These are phyloP conservation scores for Solenopsis invicta DNA, from an alignment of 1,140 invertebrate species.

Conservation along the genomic window DNA sequence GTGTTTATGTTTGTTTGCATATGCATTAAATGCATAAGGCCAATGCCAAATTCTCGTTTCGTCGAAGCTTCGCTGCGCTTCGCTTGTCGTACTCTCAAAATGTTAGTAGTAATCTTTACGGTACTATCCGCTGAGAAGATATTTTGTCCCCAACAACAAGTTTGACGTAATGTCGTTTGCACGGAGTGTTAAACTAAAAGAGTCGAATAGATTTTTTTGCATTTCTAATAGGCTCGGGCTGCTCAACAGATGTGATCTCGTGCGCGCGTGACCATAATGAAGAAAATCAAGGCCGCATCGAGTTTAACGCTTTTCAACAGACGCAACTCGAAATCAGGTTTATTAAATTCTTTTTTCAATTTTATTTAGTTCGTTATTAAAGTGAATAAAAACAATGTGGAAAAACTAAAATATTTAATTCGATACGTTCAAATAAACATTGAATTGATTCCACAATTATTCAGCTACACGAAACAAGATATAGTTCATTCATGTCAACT, in stretches of 20 bases:
- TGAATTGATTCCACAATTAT: too few species aligned
- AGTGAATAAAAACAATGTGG: too few species aligned
- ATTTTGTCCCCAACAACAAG: background rate
- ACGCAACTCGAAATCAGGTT: background rate
- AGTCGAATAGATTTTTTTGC: slow-evolving; percentile 47
- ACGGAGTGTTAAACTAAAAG: slow-evolving; percentile 23
- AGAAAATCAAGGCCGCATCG: slow-evolving; percentile 31
- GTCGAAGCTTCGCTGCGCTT: background rate
- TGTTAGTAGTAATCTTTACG: slow-evolving; percentile 11
- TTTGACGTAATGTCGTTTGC: slow-evolving; percentile 22
- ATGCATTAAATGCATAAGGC: slow-evolving; percentile 1
- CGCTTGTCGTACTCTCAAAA: background rate
- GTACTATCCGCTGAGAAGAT: background rate
- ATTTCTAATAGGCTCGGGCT: slow-evolving; percentile 34
- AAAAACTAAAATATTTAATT: too few species aligned
- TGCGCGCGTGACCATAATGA: slow-evolving; percentile 26
- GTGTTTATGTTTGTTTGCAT: background rate
- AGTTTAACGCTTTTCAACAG: slow-evolving; percentile 1
- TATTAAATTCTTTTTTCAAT: background rate
- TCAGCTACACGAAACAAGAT: too few species aligned
- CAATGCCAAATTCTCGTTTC: slow-evolving; percentile 45
- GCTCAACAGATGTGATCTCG: slow-evolving; percentile 30
- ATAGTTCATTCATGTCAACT: too few species aligned
- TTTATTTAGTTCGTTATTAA: background rate
- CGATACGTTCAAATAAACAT: too few species aligned